Percentiles rank a stretch among this genome's conserved stretches.
Evolutionary conservation across 2,797 vertebrate species (phyloP).

Genomic region (Pangasius larnaudii): DNA sequence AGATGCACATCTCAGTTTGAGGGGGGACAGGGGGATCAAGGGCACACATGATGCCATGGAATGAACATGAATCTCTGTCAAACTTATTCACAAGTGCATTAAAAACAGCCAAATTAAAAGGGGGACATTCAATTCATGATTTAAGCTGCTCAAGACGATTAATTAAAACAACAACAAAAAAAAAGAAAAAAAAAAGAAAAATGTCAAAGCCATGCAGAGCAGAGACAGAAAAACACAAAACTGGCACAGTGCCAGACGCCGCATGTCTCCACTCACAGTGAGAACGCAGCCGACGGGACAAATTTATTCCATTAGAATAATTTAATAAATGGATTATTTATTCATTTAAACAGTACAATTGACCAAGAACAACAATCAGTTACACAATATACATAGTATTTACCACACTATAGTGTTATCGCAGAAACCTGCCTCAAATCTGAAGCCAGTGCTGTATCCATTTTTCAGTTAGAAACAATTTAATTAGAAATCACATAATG

Average conservation of each 20-base stretch:
- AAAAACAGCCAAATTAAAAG: constrained; percentile 38
- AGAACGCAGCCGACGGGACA: constrained; percentile 6
- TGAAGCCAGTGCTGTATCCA: not conserved
- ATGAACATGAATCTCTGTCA: constrained; percentile 47
- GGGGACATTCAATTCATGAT: constrained; percentile 10
- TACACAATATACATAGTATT: not conserved
- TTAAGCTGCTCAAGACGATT: constrained; percentile 17
- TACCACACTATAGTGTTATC: not conserved
- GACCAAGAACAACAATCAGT: not conserved
- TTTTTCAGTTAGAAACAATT: too few species aligned
- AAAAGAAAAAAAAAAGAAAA: not conserved
- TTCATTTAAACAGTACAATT: not conserved
- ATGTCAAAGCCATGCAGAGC: constrained; percentile 18
- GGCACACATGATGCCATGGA: constrained; percentile 44
- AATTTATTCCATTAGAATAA: constrained; percentile 13
- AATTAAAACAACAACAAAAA: constrained; percentile 25
- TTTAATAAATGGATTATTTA: constrained; percentile 20
- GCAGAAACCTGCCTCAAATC: not conserved
- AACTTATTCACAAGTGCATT: constrained; percentile 50
- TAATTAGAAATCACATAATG: not conserved
- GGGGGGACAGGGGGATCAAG: constrained; percentile 47
- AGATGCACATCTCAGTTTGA: constrained; percentile 50
- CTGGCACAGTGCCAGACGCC: constrained; percentile 26
- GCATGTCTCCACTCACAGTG: constrained; percentile 16
- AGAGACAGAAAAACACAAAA: constrained; percentile 31